A percentile compares a stretch with the other conserved stretches of the same genome.
These are phyloP conservation scores for Yponomeuta evonymella DNA, from an alignment of 2,888 invertebrate species.

Conservation along the genomic window DNA sequence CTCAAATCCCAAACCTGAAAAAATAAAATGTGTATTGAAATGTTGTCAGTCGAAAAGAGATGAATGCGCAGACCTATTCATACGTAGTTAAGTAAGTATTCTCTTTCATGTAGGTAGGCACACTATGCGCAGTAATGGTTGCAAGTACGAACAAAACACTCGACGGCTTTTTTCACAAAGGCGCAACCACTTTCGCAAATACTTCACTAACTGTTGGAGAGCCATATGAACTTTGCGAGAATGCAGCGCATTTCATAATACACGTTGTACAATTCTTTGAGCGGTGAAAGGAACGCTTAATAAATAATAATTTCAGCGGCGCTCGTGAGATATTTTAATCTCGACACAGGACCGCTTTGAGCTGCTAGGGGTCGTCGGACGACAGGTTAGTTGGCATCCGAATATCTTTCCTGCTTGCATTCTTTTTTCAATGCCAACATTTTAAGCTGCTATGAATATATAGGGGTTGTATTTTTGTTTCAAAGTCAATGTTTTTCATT, in stretches of 20 bases:
- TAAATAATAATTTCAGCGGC: constrained; percentile 60
- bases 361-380: background rate
- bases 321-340: constrained; percentile 65
- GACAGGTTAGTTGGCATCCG: background rate
- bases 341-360: constrained; percentile 41
- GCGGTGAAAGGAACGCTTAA: constrained; percentile 42
- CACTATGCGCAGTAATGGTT: background rate
- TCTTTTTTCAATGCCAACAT: too few species aligned
- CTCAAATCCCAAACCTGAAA: constrained; percentile 76
- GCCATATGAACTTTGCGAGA: constrained; percentile 14
- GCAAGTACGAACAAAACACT: background rate
- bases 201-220: background rate
- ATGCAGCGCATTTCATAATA: constrained; percentile 32
- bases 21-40: background rate
- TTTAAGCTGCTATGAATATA: too few species aligned
- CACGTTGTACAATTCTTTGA: constrained; percentile 37
- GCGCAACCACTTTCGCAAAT: background rate
- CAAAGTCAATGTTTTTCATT: too few species aligned
- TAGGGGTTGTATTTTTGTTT: too few species aligned
- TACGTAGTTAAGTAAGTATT: background rate
- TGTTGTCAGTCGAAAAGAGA: background rate
- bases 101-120: background rate
- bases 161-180: background rate
- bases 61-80: background rate
- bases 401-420: background rate